These are phyloP conservation scores for Stramonita haemastoma DNA, from an alignment of 2,888 invertebrate species.

Conservation along the genomic window DNA sequence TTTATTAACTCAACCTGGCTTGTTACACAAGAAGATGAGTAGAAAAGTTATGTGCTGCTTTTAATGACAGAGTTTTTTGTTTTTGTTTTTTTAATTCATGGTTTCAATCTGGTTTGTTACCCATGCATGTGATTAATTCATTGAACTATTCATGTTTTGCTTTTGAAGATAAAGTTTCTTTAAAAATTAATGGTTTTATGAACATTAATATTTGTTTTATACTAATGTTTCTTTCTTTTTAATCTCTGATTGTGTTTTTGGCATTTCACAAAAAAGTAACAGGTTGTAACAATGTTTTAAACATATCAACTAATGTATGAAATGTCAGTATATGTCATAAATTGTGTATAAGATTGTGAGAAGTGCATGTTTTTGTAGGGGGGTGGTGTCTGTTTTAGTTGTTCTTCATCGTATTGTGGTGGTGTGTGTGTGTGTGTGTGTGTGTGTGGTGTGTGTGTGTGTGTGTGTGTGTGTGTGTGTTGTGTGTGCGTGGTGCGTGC, in stretches of 20 bases:
- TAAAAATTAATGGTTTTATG: not conserved
- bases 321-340: too few relatives aligned
- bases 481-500: not conserved
- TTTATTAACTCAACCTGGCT: too few relatives aligned
- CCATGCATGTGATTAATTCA: too few relatives aligned
- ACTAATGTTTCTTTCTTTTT: not conserved
- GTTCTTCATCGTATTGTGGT: not conserved
- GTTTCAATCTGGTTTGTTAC: too few relatives aligned
- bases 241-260: constrained; percentile 28
- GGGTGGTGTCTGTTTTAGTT: not conserved
- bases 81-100: too few relatives aligned
- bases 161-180: not conserved
- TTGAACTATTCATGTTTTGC: not conserved
- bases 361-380: not conserved
- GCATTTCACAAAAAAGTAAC: not conserved
- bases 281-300: too few relatives aligned
- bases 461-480: constrained; percentile 5
- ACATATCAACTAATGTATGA: too few relatives aligned
- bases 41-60: too few relatives aligned
- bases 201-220: constrained; percentile 13
- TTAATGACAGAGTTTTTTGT: too few relatives aligned
- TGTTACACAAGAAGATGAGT: too few relatives aligned
- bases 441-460: not conserved
- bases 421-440: constrained; percentile 22
- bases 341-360: too few relatives aligned